Evolutionary conservation across 2,113 vertebrate species (phyloP).

Genomic region (Chrysemys picta): DNA sequence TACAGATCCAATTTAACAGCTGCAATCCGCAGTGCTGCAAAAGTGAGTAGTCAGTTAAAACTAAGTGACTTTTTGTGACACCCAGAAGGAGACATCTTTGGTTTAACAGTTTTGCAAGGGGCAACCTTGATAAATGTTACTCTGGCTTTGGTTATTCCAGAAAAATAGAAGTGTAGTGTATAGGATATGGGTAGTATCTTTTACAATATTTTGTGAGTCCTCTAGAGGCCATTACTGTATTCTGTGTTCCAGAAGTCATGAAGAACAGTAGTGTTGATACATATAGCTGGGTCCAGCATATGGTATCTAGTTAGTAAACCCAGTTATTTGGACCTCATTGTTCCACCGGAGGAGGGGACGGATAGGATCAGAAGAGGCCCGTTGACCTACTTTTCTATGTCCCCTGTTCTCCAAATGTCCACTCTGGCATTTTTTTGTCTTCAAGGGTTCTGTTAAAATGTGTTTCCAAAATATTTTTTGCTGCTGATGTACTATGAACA

Average conservation of each 20-base stretch:
- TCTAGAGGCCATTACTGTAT: background rate
- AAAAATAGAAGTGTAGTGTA: background rate
- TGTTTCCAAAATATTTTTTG: constrained; percentile 63
- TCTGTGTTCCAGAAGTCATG: background rate
- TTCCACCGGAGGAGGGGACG: background rate
- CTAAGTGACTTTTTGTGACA: background rate
- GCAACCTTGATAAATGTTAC: background rate
- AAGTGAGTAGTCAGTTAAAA: constrained; percentile 9
- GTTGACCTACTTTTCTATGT: background rate
- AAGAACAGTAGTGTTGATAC: accelerated
- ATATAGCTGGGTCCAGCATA: background rate
- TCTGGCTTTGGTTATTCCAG: constrained; percentile 4
- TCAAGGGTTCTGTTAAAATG: constrained; percentile 32
- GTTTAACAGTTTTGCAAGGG: constrained; percentile 32
- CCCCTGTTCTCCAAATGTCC: background rate
- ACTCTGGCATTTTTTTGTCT: constrained; percentile 11
- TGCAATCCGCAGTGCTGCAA: background rate
- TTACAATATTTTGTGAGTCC: background rate
- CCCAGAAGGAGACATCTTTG: constrained; percentile 23
- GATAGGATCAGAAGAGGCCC: background rate
- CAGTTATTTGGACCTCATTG: background rate
- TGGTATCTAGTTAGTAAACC: background rate
- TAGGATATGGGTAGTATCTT: background rate
- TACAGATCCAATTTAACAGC: background rate
- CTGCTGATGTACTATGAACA: constrained; percentile 40